phyloP scores from a whole-genome alignment of 2,888 invertebrate species.

The Allolobophora icterica region DNA sequence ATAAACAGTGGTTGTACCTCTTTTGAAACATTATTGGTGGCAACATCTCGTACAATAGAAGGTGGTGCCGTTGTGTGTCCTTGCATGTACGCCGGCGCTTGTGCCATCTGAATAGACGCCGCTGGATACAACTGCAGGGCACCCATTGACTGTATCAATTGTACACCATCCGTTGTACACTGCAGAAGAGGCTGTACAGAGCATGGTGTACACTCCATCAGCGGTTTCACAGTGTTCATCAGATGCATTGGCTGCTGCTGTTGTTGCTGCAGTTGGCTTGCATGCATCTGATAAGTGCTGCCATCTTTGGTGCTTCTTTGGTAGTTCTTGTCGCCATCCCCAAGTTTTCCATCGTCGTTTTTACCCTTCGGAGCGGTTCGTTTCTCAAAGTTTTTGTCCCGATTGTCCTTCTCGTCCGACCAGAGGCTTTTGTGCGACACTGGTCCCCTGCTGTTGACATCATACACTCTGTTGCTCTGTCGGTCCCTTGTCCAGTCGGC shows the following conservation, averaged over 20 bases:
- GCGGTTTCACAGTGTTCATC: not conserved
- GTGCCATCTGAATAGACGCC: not conserved
- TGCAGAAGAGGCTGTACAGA: constrained; percentile 8
- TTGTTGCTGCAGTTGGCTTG: not conserved
- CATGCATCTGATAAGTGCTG: not conserved
- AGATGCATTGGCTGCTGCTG: not conserved
- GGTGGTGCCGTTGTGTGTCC: not conserved
- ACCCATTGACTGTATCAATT: not conserved
- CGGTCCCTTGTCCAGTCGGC: not conserved
- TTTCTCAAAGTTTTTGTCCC: not conserved
- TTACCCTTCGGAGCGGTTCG: not conserved
- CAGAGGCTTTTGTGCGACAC: constrained; percentile 29
- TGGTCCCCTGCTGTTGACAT: constrained; percentile 31
- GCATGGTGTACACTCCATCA: constrained; percentile 5
- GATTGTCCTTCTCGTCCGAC: constrained; percentile 17
- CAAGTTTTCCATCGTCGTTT: not conserved
- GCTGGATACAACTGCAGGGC: constrained; percentile 2
- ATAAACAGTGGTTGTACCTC: not conserved
- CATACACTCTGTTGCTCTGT: not conserved
- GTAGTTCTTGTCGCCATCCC: not conserved
- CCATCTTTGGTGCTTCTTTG: not conserved
- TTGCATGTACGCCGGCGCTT: not conserved
- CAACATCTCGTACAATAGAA: not conserved
- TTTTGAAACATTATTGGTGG: not conserved
- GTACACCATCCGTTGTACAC: constrained; percentile 22